phyloP scores from a whole-genome alignment of 1,140 invertebrate genomes.

The Himalopsyche phryganea region DNA sequence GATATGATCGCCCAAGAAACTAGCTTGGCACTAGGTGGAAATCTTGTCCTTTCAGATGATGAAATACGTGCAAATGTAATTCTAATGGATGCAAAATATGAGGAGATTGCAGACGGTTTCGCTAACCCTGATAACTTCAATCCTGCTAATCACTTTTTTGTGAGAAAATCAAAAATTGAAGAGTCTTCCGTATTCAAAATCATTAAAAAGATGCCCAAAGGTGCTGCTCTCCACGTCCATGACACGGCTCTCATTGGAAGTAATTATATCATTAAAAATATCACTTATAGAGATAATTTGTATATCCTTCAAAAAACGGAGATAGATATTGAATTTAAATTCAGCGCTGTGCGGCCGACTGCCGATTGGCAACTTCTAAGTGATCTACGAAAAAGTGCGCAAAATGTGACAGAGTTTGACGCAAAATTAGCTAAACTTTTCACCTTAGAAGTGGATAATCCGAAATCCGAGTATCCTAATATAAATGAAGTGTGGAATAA shows the following conservation, averaged over 20 bases:
- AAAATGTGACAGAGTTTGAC: constrained; percentile 54
- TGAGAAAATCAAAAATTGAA: constrained; percentile 59
- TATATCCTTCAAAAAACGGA: constrained; percentile 59
- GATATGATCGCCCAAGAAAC: too few species aligned
- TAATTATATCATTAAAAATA: constrained; percentile 62
- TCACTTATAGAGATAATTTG: constrained; percentile 66
- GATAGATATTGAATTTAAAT: constrained; percentile 36
- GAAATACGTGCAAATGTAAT: constrained; percentile 62
- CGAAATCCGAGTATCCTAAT: constrained; percentile 56
- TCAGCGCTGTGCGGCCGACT: constrained; percentile 38
- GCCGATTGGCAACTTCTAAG: constrained; percentile 56
- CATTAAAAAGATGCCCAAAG: constrained; percentile 67
- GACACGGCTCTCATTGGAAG: constrained; percentile 61
- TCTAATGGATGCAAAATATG: constrained; percentile 62
- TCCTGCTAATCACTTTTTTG: constrained; percentile 64
- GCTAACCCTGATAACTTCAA: constrained; percentile 56
- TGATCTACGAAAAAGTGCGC: constrained; percentile 47
- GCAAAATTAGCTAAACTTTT: constrained; percentile 55
- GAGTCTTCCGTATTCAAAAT: constrained; percentile 65
- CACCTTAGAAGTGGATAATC: constrained; percentile 59
- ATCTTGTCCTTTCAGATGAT: too few species aligned
- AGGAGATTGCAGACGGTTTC: constrained; percentile 59
- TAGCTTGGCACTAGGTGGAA: too few species aligned
- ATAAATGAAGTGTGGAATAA: constrained; percentile 64
- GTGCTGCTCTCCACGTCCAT: constrained; percentile 68